Evolutionary conservation across 2,797 vertebrate species (phyloP).

Genomic region (Platyrinchus mystaceus): DNA sequence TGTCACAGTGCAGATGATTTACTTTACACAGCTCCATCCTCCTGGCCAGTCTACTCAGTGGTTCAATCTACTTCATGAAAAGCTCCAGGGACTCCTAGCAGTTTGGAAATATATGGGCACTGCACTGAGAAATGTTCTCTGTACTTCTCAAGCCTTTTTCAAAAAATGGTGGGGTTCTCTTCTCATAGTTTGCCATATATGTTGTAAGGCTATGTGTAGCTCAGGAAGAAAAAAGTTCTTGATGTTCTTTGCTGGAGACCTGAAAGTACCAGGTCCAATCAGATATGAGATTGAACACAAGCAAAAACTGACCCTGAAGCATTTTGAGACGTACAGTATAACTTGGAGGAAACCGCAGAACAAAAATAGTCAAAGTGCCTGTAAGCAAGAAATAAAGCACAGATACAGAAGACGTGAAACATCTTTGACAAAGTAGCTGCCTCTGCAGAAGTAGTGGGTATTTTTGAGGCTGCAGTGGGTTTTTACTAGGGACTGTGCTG

Average conservation of each 20-base stretch:
- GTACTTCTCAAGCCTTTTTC: neutral
- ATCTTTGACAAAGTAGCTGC: neutral
- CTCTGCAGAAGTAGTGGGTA: neutral
- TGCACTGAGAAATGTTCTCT: neutral
- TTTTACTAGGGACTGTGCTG: neutral
- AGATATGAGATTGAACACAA: neutral
- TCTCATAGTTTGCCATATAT: neutral
- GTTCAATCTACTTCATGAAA: neutral
- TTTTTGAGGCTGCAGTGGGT: neutral
- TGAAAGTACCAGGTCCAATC: neutral
- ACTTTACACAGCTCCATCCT: neutral
- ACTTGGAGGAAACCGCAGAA: neutral
- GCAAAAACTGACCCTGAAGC: neutral
- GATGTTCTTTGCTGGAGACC: neutral
- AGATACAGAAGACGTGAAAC: neutral
- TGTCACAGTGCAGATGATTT: neutral
- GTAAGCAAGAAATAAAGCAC: neutral
- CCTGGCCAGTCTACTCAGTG: neutral
- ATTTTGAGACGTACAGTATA: neutral
- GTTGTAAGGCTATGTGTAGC: neutral
- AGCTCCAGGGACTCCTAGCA: neutral
- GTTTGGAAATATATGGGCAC: neutral
- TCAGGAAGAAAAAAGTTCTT: neutral
- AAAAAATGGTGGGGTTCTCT: neutral
- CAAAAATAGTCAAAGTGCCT: neutral